Evolutionary conservation across 2,113 vertebrate genomes (phyloP).

Genomic region (Lophura nycthemera): DNA sequence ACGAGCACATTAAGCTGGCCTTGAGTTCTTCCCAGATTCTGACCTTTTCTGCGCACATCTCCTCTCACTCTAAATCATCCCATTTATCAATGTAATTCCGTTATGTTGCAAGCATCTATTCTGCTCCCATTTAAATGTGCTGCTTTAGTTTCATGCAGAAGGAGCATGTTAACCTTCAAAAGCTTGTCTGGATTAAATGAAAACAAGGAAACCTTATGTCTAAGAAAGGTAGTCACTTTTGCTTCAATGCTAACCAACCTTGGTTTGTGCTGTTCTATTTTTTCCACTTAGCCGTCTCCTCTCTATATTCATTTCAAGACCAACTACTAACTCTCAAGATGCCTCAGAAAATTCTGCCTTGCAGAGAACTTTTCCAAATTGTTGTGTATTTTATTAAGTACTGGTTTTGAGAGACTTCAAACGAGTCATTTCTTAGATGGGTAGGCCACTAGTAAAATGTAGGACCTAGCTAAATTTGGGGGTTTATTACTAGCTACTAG

Average conservation of each 20-base stretch:
- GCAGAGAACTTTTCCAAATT: neutral
- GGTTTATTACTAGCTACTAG: neutral
- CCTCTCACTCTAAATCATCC: slow-evolving; percentile 11
- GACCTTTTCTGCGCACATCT: neutral
- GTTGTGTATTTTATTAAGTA: neutral
- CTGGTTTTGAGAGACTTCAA: neutral
- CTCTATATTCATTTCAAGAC: neutral
- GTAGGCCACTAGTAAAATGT: neutral
- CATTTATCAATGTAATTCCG: neutral
- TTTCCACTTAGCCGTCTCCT: neutral
- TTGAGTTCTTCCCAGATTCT: slow-evolving; percentile 20
- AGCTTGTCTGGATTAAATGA: neutral
- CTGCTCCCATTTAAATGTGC: neutral
- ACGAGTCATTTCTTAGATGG: neutral
- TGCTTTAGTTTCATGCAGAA: neutral
- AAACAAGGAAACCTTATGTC: neutral
- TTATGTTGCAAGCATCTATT: neutral
- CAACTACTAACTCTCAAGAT: neutral
- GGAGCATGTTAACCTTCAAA: neutral
- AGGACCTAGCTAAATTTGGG: neutral
- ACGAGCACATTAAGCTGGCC: neutral
- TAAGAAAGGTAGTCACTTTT: neutral
- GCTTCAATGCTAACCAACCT: neutral
- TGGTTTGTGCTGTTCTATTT: neutral
- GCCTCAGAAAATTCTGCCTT: neutral